These are phyloP conservation scores for Channallabes apus DNA, from an alignment of 2,797 vertebrate species.

Conservation along the genomic window DNA sequence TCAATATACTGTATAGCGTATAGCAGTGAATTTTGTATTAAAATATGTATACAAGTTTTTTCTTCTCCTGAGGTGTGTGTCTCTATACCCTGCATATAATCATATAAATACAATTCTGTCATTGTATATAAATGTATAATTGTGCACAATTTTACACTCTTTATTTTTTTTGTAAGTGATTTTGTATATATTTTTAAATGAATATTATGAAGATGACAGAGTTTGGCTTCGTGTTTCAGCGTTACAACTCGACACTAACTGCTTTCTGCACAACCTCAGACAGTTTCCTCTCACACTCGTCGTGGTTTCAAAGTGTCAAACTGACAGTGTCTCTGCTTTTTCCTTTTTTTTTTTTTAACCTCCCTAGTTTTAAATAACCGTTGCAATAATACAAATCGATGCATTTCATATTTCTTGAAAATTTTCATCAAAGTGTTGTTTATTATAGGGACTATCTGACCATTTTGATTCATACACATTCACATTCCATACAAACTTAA, in stretches of 20 bases:
- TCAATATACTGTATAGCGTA: too few species aligned
- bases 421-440: neutral
- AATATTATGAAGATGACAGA: neutral
- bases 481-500: too few species aligned
- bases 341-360: neutral
- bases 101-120: neutral
- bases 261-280: slow-evolving; percentile 7
- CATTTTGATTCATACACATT: too few species aligned
- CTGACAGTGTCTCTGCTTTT: slow-evolving; percentile 17
- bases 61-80: neutral
- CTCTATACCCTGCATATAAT: neutral
- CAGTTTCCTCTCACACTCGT: slow-evolving; percentile 28
- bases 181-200: neutral
- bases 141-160: neutral
- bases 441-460: too few species aligned
- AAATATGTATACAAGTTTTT: too few species aligned
- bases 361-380: neutral
- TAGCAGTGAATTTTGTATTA: too few species aligned
- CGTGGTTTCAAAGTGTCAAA: slow-evolving; percentile 50
- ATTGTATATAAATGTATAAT: neutral
- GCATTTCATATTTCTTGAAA: neutral
- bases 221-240: neutral
- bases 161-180: neutral
- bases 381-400: neutral
- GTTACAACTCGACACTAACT: neutral